phyloP scores from a whole-genome alignment of 2,888 invertebrate genomes.

The Lysandra bellargus region DNA sequence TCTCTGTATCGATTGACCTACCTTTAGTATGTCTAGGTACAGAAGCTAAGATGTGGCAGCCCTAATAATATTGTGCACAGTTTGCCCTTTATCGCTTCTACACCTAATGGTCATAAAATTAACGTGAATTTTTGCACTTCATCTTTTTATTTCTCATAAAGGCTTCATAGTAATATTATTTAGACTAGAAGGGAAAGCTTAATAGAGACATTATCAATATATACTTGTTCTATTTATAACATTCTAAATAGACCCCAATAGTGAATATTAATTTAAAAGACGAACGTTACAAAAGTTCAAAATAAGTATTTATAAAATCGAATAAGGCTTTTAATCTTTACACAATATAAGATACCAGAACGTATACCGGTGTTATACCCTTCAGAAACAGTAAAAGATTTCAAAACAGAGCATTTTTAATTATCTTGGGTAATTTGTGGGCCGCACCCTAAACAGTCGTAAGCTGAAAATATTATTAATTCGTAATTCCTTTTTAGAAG shows the following conservation, averaged over 20 bases:
- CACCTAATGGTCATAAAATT: constrained; percentile 15
- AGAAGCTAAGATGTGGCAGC: not conserved
- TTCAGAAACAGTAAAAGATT: not conserved
- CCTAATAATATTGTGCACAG: constrained; percentile 20
- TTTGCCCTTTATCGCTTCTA: constrained; percentile 7
- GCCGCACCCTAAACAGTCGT: not conserved
- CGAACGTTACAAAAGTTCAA: no score
- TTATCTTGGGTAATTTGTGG: not conserved
- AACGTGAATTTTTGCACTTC: constrained; percentile 1
- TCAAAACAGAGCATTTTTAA: not conserved
- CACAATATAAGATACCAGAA: not conserved
- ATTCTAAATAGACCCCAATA: no score
- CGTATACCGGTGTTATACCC: not conserved
- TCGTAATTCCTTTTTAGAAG: not conserved
- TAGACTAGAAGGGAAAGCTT: no score
- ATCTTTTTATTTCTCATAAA: not conserved
- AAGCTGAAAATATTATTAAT: constrained; percentile 4
- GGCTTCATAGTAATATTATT: not conserved
- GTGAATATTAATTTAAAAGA: no score
- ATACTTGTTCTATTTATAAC: no score
- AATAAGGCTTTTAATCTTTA: not conserved
- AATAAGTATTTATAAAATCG: no score
- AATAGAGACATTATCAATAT: no score
- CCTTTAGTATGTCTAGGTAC: not conserved
- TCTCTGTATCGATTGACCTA: no score